These are phyloP conservation scores for Miniopterus natalensis DNA, from an alignment of 2,113 vertebrate species.

Conservation along the genomic window DNA sequence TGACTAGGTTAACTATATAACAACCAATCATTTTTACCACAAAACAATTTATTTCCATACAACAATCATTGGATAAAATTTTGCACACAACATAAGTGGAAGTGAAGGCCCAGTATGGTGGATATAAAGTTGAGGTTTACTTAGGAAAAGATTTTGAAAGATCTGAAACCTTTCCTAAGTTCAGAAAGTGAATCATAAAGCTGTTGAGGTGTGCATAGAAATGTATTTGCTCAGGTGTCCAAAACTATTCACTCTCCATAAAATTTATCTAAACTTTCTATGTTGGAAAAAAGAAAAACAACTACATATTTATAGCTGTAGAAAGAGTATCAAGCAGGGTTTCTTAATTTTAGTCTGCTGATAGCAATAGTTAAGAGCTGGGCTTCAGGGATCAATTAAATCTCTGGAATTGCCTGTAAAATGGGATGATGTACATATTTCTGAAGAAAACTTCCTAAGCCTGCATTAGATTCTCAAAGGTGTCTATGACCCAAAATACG, in stretches of 20 bases:
- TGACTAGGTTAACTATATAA: conserved; percentile 11
- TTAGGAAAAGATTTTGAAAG: conserved; percentile 23
- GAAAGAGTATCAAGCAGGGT: neutral
- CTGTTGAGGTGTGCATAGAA: neutral
- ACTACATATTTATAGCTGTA: neutral
- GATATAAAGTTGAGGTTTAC: conserved; percentile 17
- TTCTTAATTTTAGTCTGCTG: conserved; percentile 50
- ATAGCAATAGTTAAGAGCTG: conserved; percentile 5
- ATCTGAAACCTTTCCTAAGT: conserved; percentile 17
- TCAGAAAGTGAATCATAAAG: conserved; percentile 58
- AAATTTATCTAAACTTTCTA: conserved; percentile 41
- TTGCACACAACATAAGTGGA: neutral
- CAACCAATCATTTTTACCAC: neutral
- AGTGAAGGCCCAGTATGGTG: neutral
- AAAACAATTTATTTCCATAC: neutral
- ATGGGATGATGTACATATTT: neutral
- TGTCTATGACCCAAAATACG: conserved; percentile 3
- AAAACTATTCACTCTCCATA: conserved; percentile 35
- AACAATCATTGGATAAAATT: neutral
- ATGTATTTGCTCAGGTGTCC: conserved; percentile 4
- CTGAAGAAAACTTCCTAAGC: neutral
- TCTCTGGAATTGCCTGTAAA: conserved; percentile 37
- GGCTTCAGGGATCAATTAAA: neutral
- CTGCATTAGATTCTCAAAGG: conserved; percentile 37
- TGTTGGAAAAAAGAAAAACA: conserved; percentile 26